Percentiles rank a stretch among this genome's conserved stretches.
phyloP scores from a whole-genome alignment of 1,140 invertebrate genomes.

The Leptoteleia sp. region DNA sequence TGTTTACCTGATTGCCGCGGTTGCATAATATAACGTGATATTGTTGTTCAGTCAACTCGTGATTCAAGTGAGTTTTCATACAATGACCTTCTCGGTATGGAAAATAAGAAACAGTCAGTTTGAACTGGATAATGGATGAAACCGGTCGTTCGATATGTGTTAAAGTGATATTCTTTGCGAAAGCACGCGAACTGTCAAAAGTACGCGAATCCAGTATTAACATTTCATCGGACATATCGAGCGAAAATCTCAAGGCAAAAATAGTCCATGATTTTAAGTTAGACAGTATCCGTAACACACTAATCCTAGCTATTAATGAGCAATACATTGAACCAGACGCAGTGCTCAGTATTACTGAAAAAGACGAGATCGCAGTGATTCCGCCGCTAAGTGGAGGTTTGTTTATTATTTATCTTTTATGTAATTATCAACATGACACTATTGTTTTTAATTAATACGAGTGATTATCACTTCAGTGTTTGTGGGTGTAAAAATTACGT shows the following conservation, averaged over 20 bases:
- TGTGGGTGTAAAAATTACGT: too few species aligned
- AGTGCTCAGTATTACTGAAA: slow-evolving; percentile 82
- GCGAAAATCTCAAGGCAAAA: slow-evolving; percentile 82
- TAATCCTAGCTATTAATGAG: slow-evolving; percentile 91
- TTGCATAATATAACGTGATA: too few species aligned
- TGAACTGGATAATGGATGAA: not conserved
- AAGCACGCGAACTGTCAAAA: slow-evolving; percentile 90
- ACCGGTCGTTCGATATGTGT: slow-evolving; percentile 72
- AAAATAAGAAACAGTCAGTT: not conserved
- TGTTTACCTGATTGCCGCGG: too few species aligned
- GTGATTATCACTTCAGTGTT: too few species aligned
- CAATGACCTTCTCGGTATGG: not conserved
- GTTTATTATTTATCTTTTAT: slow-evolving; percentile 16
- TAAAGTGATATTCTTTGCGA: slow-evolving; percentile 92
- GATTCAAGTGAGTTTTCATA: not conserved
- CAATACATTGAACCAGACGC: slow-evolving; percentile 84
- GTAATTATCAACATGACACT: not conserved
- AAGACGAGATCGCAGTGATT: slow-evolving; percentile 91
- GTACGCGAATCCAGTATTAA: slow-evolving; percentile 81
- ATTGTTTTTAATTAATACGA: not conserved
- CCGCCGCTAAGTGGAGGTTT: slow-evolving; percentile 93
- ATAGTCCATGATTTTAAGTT: slow-evolving; percentile 85
- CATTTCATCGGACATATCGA: slow-evolving; percentile 81
- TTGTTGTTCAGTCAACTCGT: too few species aligned
- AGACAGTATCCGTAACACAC: slow-evolving; percentile 84